A percentile compares a stretch with the other conserved stretches of the same genome.
Evolutionary conservation across 2,888 invertebrate species (phyloP).

Genomic region (Bimastos eiseni): DNA sequence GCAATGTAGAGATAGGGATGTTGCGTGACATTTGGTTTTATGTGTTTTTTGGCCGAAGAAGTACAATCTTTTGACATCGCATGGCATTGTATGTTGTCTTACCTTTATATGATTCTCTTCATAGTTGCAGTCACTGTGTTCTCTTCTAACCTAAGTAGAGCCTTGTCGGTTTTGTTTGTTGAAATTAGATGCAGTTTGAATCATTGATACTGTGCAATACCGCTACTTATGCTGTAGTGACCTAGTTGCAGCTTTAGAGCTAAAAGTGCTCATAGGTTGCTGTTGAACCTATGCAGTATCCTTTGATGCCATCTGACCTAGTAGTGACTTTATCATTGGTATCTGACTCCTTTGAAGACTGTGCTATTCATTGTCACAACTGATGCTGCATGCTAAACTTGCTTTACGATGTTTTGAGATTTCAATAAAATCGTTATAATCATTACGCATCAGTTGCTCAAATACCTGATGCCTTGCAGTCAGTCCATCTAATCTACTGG

Average conservation of each 20-base stretch:
- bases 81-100: background rate
- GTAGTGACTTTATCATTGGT: background rate
- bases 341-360: background rate
- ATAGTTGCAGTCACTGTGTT: too few relatives aligned
- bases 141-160: too few relatives aligned
- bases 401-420: background rate
- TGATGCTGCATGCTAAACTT: background rate
- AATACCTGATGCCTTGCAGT: background rate
- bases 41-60: background rate
- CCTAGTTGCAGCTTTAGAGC: background rate
- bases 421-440: background rate
- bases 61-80: background rate
- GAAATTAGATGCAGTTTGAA: too few relatives aligned
- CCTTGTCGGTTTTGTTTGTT: too few relatives aligned
- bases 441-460: background rate
- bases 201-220: too few relatives aligned
- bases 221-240: background rate
- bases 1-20: background rate
- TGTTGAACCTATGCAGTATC: background rate
- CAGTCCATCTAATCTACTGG: background rate
- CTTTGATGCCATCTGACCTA: background rate
- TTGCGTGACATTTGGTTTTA: background rate
- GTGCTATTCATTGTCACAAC: background rate
- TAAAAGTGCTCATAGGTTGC: background rate
- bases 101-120: too few relatives aligned